These are phyloP conservation scores for Erebia aethiops DNA, from an alignment of 2,888 invertebrate species.

Conservation along the genomic window DNA sequence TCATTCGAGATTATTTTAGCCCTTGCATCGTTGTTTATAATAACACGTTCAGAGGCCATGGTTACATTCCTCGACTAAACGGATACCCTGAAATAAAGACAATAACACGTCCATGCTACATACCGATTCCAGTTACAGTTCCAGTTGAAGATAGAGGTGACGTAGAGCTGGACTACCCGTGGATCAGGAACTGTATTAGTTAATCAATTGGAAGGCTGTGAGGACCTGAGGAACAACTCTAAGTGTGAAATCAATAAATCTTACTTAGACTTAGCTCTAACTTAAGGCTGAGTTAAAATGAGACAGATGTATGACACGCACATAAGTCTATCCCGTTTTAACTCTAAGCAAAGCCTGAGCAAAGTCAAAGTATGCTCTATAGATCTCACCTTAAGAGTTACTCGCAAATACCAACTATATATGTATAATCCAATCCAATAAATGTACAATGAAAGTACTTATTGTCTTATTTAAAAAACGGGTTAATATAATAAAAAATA, in stretches of 20 bases:
- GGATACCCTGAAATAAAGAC: slow-evolving; percentile 82
- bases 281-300: too few species aligned
- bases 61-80: slow-evolving; percentile 82
- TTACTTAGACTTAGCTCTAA: too few species aligned
- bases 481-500: too few species aligned
- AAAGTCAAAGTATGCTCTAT: too few species aligned
- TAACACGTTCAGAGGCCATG: slow-evolving; percentile 83
- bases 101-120: slow-evolving; percentile 32
- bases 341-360: too few species aligned
- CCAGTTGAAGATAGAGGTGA: slow-evolving; percentile 85
- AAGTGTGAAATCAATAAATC: too few species aligned
- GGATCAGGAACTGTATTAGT: slow-evolving; percentile 87
- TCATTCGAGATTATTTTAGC: slow-evolving; percentile 22
- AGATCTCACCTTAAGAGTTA: too few species aligned
- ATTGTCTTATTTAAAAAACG: background rate
- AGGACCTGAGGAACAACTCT: slow-evolving; percentile 69
- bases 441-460: background rate
- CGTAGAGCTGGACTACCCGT: slow-evolving; percentile 80
- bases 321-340: too few species aligned
- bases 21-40: slow-evolving; percentile 19
- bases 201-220: slow-evolving; percentile 85
- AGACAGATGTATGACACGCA: too few species aligned
- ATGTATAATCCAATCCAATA: slow-evolving; percentile 42
- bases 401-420: slow-evolving; percentile 35
- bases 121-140: slow-evolving; percentile 80